A percentile compares a stretch with the other conserved stretches of the same genome.
Conservation (phyloP, 2,113 vertebrate genomes). For the Mormyrus iriodes region DNA sequence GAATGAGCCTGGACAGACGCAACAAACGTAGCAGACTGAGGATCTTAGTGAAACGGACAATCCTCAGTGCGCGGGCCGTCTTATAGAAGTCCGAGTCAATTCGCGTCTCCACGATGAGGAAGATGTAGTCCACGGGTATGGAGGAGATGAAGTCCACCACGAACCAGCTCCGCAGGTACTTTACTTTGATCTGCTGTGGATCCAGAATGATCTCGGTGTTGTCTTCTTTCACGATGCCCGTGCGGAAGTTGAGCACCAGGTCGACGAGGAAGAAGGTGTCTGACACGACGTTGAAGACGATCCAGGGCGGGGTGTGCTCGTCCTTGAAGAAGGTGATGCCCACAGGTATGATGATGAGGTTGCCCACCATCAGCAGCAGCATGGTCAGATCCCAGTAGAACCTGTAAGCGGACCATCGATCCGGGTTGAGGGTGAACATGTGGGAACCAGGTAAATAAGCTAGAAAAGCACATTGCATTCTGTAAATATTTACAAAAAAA, state of each 20-base stretch:
- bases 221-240: constrained; percentile 96
- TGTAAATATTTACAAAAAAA: background rate
- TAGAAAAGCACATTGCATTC: background rate
- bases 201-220: constrained; percentile 98
- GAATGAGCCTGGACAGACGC: constrained; percentile 90
- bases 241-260: constrained; percentile 97
- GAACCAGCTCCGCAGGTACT: constrained; percentile 96
- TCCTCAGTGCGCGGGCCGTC: constrained; percentile 89
- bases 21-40: constrained; percentile 90
- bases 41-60: constrained; percentile 97
- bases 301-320: constrained; percentile 95
- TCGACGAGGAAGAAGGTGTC: constrained; percentile 99
- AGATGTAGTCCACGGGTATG: constrained; percentile 98
- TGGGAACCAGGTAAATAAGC: background rate
- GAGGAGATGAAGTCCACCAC: constrained; percentile 98
- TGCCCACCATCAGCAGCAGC: constrained; percentile 97
- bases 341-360: constrained; percentile 97
- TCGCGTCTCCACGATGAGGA: constrained; percentile 95
- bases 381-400: constrained; percentile 99
- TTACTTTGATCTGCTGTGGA: constrained; percentile 93
- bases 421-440: constrained; percentile 38
- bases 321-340: constrained; percentile 99
- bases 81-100: constrained; percentile 98
- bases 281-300: constrained; percentile 96
- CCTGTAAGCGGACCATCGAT: constrained; percentile 51